Evolutionary conservation across 2,888 invertebrate species (phyloP), one percentile per base, ranked within the genome.

Genomic region (Sarcophaga subvicina): DNA sequence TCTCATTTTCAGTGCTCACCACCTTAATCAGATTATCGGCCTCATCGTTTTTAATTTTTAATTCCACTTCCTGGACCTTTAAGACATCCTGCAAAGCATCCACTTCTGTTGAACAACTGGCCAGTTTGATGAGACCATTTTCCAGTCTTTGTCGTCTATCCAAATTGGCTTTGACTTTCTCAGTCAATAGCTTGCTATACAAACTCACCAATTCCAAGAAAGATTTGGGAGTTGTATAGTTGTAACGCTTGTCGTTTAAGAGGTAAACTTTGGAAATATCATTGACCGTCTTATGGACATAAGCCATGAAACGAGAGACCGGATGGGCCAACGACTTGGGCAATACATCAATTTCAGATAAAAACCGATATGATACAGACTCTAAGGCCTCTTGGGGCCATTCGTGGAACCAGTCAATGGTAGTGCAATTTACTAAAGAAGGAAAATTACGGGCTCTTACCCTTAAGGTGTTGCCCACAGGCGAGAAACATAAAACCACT

Each of bases 351-450:
- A 97, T 96, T 92, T 97, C 96, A 8, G 96, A 94, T 54, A 98
- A 94, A 93, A 99, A 99, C 86, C 97, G 94, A 88, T 94, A 95
- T 14, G 98, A 98, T 2, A 99, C 99, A 59, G 98, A 98, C 88
- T 96, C 95, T 90, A 99, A 94, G 49, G 99, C 99, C 91, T 98
- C 97, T 91, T 95, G 95, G 0, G 99, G 99, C 99, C 99, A 99
- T 91, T 98, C 98, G 92, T 99, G 98, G 94, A 99, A 99, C 98
- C 99, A 99, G 93, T 99, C 96, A 88, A 99, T 98, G 20, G 97
- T 96, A 0, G 98, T 98, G 92, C 98, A 98, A 94, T 97, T 99
- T 20, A 98, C 97, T 54, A 99, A 94, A 0, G 99, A 98, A 0
- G 99, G 99, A 94, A 99, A 99, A 93, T 98, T 98, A 78, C 99